Percentiles rank a stretch among this genome's conserved stretches.
These are phyloP conservation scores for Typhlomys cinereus DNA, from an alignment of 2,113 vertebrate species.

Conservation along the genomic window DNA sequence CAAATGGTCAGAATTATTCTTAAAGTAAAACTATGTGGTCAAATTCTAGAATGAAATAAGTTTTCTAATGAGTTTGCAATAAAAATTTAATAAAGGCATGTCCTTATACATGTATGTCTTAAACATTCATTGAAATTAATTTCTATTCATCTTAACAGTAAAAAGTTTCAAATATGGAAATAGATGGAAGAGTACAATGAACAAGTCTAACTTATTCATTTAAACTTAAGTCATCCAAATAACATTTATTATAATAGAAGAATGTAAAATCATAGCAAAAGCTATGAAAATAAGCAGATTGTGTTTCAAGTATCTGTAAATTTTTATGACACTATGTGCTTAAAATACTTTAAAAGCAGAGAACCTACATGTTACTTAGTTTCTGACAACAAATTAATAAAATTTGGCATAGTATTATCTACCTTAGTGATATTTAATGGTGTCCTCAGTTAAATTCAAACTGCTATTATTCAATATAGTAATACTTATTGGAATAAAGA, in stretches of 20 bases:
- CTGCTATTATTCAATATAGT: slow-evolving; percentile 78
- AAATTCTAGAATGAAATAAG: slow-evolving; percentile 44
- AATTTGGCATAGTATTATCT: slow-evolving; percentile 77
- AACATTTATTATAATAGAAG: slow-evolving; percentile 72
- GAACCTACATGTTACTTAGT: not conserved
- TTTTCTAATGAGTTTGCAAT: slow-evolving; percentile 38
- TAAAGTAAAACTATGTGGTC: not conserved
- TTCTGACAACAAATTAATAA: slow-evolving; percentile 69
- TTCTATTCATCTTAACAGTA: slow-evolving; percentile 35
- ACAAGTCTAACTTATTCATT: slow-evolving; percentile 51
- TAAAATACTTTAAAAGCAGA: slow-evolving; percentile 45
- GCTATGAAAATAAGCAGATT: slow-evolving; percentile 74
- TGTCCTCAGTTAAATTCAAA: slow-evolving; percentile 70
- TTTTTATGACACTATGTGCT: slow-evolving; percentile 58
- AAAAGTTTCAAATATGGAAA: slow-evolving; percentile 72
- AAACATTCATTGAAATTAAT: slow-evolving; percentile 60
- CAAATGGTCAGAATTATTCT: not conserved
- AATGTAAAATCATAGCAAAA: slow-evolving; percentile 71
- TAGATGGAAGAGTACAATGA: slow-evolving; percentile 61
- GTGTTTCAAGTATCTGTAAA: slow-evolving; percentile 67
- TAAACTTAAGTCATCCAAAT: slow-evolving; percentile 71
- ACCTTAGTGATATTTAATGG: slow-evolving; percentile 67
- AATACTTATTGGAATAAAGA: slow-evolving; percentile 73
- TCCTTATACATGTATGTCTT: not conserved
- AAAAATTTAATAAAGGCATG: slow-evolving; percentile 17